Conservation (phyloP, 1,140 invertebrate genomes). For the Drosophila sturtevanti region DNA sequence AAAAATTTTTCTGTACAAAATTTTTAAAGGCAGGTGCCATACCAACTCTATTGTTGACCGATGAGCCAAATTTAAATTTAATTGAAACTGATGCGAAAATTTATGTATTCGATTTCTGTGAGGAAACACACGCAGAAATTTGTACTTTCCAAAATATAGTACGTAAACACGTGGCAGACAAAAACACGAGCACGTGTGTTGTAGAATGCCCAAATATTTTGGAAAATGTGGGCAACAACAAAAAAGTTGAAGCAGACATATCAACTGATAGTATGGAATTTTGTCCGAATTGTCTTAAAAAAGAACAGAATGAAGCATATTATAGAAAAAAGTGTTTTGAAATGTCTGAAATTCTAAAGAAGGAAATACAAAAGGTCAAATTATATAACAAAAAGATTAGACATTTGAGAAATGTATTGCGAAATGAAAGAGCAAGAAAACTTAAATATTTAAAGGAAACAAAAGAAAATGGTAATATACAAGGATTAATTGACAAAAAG, state of each 20-base stretch:
- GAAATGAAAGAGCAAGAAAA: not conserved
- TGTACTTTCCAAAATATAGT: no score
- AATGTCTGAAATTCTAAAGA: not conserved
- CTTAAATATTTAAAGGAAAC: not conserved
- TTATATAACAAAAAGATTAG: not conserved
- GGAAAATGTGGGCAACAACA: no score
- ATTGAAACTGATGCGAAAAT: not conserved
- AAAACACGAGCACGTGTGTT: no score
- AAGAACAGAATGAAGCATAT: not conserved
- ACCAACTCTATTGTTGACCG: not conserved
- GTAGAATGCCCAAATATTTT: no score
- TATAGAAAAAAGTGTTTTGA: not conserved
- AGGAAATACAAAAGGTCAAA: no score
- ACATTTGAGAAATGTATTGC: not conserved
- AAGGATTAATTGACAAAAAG: not conserved
- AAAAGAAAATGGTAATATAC: not conserved
- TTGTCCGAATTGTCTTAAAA: not conserved
- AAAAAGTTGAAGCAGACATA: no score
- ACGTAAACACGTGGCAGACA: no score
- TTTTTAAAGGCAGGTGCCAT: slow-evolving; percentile 1
- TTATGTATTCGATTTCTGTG: no score
- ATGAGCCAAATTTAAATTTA: slow-evolving; percentile 2
- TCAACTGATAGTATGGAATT: not conserved
- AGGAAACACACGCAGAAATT: not conserved
- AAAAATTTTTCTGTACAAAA: not conserved